Evolutionary conservation across 2,888 invertebrate species (phyloP), one percentile per base, ranked within the genome.

Genomic region (Eupithecia abbreviata): DNA sequence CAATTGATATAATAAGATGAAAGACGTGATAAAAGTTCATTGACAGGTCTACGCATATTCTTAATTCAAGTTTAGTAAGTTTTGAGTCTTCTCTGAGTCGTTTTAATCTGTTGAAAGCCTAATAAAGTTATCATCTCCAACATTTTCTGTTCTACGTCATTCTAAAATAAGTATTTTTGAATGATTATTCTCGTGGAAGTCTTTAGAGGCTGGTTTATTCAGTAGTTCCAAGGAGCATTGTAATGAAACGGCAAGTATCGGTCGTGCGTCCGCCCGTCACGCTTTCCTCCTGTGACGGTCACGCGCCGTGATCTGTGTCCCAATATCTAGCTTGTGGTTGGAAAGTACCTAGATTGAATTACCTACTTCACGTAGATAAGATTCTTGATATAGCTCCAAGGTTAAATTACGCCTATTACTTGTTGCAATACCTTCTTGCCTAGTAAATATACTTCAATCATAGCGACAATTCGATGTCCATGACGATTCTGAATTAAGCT

Each of bases 241-340:
- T 89, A 90, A 89, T 89, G 86, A 88, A 82, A 82, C 81, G 83
- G 80, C 80, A 80, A 84, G 84, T 81, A 83, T 83, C 84, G 82
- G 83, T 85, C 85, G 86, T 87, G 86, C 86, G 86, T 79, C 75
- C 71, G 81, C 78, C 67, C 87, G 89, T 90, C 89, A 89, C 88
- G 91, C 90, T 90, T 87, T 87, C 88, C 85, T 82, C 83, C 76
- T 76, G 74, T 76, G 81, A 73, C 86, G 81, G 89, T 86, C 89
- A 87, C 85, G 89, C 87, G 82, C 83, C 82, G 80, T 85, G 85
- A 85, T 86, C 87, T 83, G 83, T 81, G 66, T 73, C 71, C 62
- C 62, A 72, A 74, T 73, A 55, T 42, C 65, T 45, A 76, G 77
- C 58, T 42, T 76, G 77, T 79, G 73, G 75, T 82, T 80, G 71